A percentile compares a stretch with the other conserved stretches of the same genome.
Conservation (phyloP, 1,140 invertebrate species). For the Andricus grossulariae region DNA sequence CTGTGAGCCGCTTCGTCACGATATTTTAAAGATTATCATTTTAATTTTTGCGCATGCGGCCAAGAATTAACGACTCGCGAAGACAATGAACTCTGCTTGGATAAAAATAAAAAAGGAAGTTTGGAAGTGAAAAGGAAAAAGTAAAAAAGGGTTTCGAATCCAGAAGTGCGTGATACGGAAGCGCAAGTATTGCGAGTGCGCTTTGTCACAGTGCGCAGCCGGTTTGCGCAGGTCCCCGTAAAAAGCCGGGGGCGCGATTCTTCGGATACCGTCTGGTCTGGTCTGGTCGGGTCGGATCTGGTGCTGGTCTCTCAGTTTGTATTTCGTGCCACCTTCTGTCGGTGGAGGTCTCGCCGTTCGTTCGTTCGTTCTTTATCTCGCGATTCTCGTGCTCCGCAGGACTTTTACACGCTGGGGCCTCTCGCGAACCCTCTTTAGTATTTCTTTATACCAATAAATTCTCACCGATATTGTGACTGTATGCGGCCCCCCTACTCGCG, state of each 20-base stretch:
- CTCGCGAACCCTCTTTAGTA: not conserved
- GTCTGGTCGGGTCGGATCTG: too few relatives aligned
- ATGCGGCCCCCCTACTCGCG: not conserved
- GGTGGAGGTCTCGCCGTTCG: constrained; percentile 44
- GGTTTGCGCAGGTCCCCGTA: constrained; percentile 67
- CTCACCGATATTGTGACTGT: not conserved
- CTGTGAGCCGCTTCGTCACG: not conserved
- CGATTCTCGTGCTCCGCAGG: constrained; percentile 36
- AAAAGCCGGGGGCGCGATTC: constrained; percentile 69
- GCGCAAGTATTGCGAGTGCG: not conserved
- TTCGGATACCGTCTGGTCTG: constrained; percentile 58
- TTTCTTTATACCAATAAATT: not conserved
- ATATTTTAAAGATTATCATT: not conserved
- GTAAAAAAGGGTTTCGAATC: too few relatives aligned
- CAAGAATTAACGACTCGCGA: not conserved
- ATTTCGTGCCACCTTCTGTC: constrained; percentile 53
- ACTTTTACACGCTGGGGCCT: not conserved
- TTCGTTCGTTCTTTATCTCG: not conserved
- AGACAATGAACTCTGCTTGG: not conserved
- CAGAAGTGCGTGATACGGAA: too few relatives aligned
- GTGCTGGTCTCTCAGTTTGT: constrained; percentile 48
- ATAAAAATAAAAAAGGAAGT: not conserved
- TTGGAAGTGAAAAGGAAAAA: too few relatives aligned
- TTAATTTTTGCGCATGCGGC: not conserved
- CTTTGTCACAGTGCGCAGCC: constrained; percentile 51